Conservation (phyloP, 1,140 invertebrate species). For the Lethrus apterus region DNA sequence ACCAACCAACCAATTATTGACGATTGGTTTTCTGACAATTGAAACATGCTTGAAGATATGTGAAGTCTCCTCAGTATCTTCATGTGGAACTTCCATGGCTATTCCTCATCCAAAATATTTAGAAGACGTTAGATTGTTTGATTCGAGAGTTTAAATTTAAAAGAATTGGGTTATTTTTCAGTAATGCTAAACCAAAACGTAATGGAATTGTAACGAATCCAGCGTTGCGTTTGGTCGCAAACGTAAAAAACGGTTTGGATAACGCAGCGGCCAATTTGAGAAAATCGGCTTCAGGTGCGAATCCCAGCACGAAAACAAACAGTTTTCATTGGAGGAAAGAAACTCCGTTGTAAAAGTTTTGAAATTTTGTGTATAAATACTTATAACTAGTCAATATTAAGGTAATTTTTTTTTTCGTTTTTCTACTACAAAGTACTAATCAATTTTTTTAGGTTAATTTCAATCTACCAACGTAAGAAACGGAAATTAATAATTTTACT, state of each 20-base stretch:
- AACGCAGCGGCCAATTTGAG: constrained; percentile 47
- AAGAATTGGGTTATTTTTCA: constrained; percentile 20
- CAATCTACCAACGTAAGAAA: constrained; percentile 7
- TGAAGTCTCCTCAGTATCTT: too few relatives aligned
- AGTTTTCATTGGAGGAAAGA: constrained; percentile 70
- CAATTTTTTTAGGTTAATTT: constrained; percentile 19
- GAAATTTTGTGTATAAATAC: constrained; percentile 13
- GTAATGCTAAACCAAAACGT: constrained; percentile 59
- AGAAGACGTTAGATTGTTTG: too few relatives aligned
- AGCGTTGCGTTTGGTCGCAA: constrained; percentile 65
- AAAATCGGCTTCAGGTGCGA: constrained; percentile 43
- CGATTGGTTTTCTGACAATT: too few relatives aligned
- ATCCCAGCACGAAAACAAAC: constrained; percentile 50
- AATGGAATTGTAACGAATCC: constrained; percentile 91
- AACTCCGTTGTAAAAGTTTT: constrained; percentile 48
- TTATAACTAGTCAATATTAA: constrained; percentile 37
- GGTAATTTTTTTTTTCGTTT: constrained; percentile 22
- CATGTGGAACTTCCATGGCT: too few relatives aligned
- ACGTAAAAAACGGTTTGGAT: constrained; percentile 64
- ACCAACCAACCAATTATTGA: too few relatives aligned
- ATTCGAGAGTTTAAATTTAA: not conserved
- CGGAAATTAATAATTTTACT: constrained; percentile 2
- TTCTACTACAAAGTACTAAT: too few relatives aligned
- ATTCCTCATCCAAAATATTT: too few relatives aligned
- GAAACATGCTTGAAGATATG: too few relatives aligned